Evolutionary conservation across 2,888 invertebrate species (phyloP).

Genomic region (Drosophila prolongata): DNA sequence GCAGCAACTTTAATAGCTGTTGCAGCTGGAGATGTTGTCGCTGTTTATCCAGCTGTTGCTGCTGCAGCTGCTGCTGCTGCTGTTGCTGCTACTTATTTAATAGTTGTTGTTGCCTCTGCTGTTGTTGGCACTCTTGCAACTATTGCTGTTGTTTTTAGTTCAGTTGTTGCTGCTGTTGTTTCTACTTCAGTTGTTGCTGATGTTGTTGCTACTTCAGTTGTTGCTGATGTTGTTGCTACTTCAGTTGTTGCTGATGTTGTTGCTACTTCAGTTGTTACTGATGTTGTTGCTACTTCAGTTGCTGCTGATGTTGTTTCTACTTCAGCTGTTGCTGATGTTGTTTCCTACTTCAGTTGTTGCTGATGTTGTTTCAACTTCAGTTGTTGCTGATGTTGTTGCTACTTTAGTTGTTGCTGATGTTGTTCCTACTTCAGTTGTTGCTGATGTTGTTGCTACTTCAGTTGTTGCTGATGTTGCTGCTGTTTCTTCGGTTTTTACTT

Average conservation of each 20-base stretch:
- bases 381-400: neutral
- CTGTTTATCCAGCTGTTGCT: neutral
- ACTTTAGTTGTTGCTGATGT: neutral
- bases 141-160: neutral
- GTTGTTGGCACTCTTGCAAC: neutral
- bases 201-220: neutral
- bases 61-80: neutral
- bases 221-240: neutral
- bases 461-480: neutral
- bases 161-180: neutral
- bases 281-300: neutral
- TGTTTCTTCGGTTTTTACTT: neutral
- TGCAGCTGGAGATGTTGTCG: slow-evolving; percentile 1
- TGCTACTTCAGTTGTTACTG: neutral
- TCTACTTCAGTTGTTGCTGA: neutral
- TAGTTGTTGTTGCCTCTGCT: neutral
- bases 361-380: neutral
- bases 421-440: neutral
- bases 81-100: neutral
- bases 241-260: neutral
- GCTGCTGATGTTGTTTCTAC: neutral
- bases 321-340: neutral
- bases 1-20: neutral
- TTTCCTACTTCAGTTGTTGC: neutral
- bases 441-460: neutral